Base-by-base conservation (phyloP, 2,113 vertebrate genomes). In the Nibea coibor region DNA sequence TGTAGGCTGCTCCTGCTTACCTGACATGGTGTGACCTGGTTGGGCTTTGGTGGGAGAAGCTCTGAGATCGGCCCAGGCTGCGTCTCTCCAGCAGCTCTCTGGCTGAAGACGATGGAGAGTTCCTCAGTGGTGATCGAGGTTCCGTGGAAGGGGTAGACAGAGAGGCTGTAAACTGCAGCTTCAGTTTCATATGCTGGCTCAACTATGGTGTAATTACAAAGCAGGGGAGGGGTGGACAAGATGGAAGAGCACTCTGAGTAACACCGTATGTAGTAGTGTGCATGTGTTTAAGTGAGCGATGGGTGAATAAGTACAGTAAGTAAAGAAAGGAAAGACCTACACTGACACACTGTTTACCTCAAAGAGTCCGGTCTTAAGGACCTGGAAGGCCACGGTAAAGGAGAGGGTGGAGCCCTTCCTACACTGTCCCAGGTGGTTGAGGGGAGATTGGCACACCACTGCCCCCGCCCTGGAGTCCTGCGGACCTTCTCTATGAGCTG, bases 101-200 rank as follows among this genome's bases (percentile, higher is more conserved):
- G 56, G 95, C 94, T 0, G 68, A 19, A 3, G 53, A 39, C 10
- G 95, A 92, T 1, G 96, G 95, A 72, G 95, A 95, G 88, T 93
- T 96, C 83, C 90, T 94, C 4, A 95, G 95, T 0, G 96, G 81
- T 0, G 96, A 95, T 11, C 93, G 91, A 1, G 95, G 95, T 42
- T 96, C 96, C 0, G 92, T 92, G 0, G 95, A 94, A 0, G 92
- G 94, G 79, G 95, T 92, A 5, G 95, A 93, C 50, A 95, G 93
- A 0, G 95, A 96, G 43, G 96, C 96, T 0, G 95, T 96, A 90
- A 98, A 97, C 94, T 98, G 97, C 24, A 98, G 93, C 91, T 98
- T 97, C 82, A 97, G 93, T 66, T 96, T 97, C 97, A 97, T 98
- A 84, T 97, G 96, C 83, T 97, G 97, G 64, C 95, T 97, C 75